Base-by-base conservation (phyloP, 2,888 invertebrate genomes). In the Panzeria rudis region DNA sequence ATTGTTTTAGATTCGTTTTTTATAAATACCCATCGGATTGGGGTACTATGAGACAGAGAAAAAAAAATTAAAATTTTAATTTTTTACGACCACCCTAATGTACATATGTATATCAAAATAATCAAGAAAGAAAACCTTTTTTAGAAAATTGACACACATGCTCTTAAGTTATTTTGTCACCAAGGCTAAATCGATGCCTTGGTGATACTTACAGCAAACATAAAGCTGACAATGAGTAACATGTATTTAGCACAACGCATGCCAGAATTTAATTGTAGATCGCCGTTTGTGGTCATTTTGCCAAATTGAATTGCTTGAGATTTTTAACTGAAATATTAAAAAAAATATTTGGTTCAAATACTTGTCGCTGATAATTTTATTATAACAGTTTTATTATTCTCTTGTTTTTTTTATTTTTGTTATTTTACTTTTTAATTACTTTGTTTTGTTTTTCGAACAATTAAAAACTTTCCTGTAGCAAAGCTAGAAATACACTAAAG, bases 201-300 rank as follows among this genome's bases (percentile, higher is more conserved):
- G n/a, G n/a, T n/a, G n/a, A 76, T 89, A 94, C 96, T 95, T 91
- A 96, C 96, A 93, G 95, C 95, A 92, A 96, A 96, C 91, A 96
- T 94, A 32, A 96, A 94, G 90, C 96, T 96, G 88, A 96, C 95
- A 88, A 95, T 93, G 89, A 96, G 94, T 87, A 97, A 93, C 93
- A 96, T 94, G 89, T 96, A 96, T 92, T 96, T 96, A 82, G 96
- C 95, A 89, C 95, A 94, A 91, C 93, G 94, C 95, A 96, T 95
- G 88, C 96, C 95, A 29, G 95, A 93, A 91, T 95, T 94, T 82
- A 94, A 89, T 87, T 93, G 90, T 71, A 91, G 88, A 82, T 92
- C 92, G 71, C 89, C 87, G 82, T 83, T 86, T 41, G 86, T 76
- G 47, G 83, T 86, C 88, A 89, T 88, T 83, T 87, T 87, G 44